phyloP scores from a whole-genome alignment of 64 coral and sea anemone species.

The Pocillopora verrucosa region DNA sequence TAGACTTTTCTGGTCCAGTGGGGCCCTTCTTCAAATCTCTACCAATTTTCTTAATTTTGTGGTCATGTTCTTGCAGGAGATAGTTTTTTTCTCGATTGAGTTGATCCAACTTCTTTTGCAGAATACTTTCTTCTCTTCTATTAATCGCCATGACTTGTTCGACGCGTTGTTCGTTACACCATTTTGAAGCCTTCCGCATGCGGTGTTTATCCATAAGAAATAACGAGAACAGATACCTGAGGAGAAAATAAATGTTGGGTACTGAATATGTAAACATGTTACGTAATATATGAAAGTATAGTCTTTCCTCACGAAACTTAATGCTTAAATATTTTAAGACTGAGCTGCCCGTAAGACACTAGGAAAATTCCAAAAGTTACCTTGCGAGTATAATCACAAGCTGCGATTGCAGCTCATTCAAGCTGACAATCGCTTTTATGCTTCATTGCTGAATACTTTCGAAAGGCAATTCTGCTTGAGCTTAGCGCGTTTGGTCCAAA shows the following conservation, averaged over 20 bases:
- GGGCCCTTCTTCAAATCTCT: not conserved
- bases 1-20: not conserved
- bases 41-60: not conserved
- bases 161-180: not conserved
- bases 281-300: no score
- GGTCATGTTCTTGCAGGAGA: not conserved
- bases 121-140: not conserved
- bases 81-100: not conserved
- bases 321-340: no score
- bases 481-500: no score
- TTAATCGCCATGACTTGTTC: not conserved
- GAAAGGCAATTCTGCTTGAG: no score
- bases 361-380: no score
- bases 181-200: not conserved
- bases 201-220: not conserved
- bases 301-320: no score
- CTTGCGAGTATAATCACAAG: no score
- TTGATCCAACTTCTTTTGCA: constrained; percentile 6
- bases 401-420: no score
- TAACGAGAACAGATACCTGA: not conserved
- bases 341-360: no score
- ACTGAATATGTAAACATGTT: no score
- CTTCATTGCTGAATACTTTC: no score
- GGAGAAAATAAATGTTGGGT: not conserved
- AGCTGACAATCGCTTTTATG: no score